A percentile compares a stretch with the other conserved stretches of the same genome.
Evolutionary conservation across 1,140 invertebrate genomes (phyloP).

Genomic region (Bombus terrestris): DNA sequence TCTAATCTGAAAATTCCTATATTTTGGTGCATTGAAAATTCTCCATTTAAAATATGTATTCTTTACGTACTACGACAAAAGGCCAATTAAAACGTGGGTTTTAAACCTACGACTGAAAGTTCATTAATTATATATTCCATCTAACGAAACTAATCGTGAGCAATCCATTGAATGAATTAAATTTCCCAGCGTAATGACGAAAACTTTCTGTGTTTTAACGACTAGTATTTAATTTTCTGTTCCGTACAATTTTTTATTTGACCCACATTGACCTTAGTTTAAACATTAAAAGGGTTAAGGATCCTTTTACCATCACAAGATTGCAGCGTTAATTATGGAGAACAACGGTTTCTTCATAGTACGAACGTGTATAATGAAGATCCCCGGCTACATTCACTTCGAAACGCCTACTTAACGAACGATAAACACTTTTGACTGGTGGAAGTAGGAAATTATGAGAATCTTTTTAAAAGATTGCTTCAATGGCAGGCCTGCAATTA

Average conservation of each 20-base stretch:
- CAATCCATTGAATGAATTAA: background rate
- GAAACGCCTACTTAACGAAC: slow-evolving; percentile 24
- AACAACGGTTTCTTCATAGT: slow-evolving; percentile 14
- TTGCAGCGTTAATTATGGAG: slow-evolving; percentile 26
- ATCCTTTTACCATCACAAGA: background rate
- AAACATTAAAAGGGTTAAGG: slow-evolving; percentile 15
- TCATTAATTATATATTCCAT: background rate
- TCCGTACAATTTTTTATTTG: slow-evolving; percentile 16
- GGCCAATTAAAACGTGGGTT: no score
- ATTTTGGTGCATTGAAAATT: background rate
- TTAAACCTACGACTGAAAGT: background rate
- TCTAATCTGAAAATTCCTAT: background rate
- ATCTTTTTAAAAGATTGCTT: slow-evolving; percentile 11
- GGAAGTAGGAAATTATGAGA: slow-evolving; percentile 30
- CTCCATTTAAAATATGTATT: background rate
- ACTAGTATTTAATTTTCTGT: background rate
- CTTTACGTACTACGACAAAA: no score
- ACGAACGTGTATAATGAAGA: background rate
- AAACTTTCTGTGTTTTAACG: background rate
- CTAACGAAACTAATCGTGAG: background rate
- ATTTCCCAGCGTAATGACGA: background rate
- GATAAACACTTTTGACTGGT: slow-evolving; percentile 9
- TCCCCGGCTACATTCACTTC: background rate
- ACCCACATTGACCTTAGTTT: slow-evolving; percentile 17
- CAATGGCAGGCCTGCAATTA: background rate